These are phyloP conservation scores for Argyrosomus regius DNA, from an alignment of 2,797 vertebrate species.

Conservation along the genomic window DNA sequence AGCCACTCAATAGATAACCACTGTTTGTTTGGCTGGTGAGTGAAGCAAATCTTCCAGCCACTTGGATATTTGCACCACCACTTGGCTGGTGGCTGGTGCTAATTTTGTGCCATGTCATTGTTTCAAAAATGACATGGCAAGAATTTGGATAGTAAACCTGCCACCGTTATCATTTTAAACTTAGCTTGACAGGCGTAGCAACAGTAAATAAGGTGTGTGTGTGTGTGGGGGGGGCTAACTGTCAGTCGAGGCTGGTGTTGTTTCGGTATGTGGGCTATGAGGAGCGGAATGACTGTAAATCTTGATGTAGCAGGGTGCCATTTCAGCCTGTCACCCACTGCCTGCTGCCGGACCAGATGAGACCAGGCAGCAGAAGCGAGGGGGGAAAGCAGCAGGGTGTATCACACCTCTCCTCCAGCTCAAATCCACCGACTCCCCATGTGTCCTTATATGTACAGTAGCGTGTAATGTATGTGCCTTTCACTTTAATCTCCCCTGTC, in stretches of 20 bases:
- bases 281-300: constrained; percentile 44
- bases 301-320: constrained; percentile 59
- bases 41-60: too few relatives aligned
- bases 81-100: too few relatives aligned
- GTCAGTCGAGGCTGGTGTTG: constrained; percentile 19
- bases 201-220: constrained; percentile 1
- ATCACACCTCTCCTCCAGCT: constrained; percentile 70
- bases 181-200: constrained; percentile 13
- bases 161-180: not conserved
- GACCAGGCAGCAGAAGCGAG: constrained; percentile 65
- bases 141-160: not conserved
- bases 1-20: too few relatives aligned
- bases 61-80: too few relatives aligned
- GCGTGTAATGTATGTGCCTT: constrained; percentile 67
- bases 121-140: not conserved
- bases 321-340: constrained; percentile 68
- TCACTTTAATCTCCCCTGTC: constrained; percentile 73
- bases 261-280: constrained; percentile 41
- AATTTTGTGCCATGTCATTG: not conserved
- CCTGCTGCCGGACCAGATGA: constrained; percentile 74
- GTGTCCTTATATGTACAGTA: constrained; percentile 65
- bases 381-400: constrained; percentile 51
- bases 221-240: not conserved
- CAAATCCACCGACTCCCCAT: constrained; percentile 38
- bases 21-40: too few relatives aligned